Evolutionary conservation across 2,888 invertebrate species (phyloP).

Genomic region (Lumbricus terrestris): DNA sequence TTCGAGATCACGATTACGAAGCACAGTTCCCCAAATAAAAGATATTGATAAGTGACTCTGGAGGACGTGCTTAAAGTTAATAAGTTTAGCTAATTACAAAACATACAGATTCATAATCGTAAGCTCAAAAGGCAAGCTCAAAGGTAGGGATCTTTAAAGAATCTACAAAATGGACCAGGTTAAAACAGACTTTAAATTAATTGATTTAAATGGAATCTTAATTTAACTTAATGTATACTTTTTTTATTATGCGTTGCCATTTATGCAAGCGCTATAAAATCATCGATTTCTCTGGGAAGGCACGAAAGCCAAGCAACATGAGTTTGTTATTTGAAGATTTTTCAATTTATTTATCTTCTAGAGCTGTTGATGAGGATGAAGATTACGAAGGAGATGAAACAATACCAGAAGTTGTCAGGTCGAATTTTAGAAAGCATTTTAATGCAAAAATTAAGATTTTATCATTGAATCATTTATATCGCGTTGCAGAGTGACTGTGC

Average conservation of each 20-base stretch:
- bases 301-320: not conserved
- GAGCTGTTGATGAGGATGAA: not conserved
- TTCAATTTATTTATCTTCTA: not conserved
- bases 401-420: not conserved
- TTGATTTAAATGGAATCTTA: not conserved
- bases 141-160: too few relatives aligned
- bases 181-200: too few relatives aligned
- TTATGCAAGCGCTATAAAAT: not conserved
- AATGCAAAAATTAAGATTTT: not conserved
- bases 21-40: too few relatives aligned
- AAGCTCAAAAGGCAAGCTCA: too few relatives aligned
- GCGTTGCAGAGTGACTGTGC: not conserved
- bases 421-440: not conserved
- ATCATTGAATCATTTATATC: not conserved
- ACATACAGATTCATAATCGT: too few relatives aligned
- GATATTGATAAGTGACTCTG: too few relatives aligned
- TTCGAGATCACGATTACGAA: too few relatives aligned
- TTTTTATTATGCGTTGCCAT: too few relatives aligned
- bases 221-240: too few relatives aligned
- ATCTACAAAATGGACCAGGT: too few relatives aligned
- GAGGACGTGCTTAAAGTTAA: too few relatives aligned
- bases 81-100: too few relatives aligned
- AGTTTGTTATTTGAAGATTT: not conserved
- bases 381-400: not conserved
- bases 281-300: not conserved